Evolutionary conservation across 2,888 invertebrate genomes (phyloP), one percentile per base, ranked within the genome.

Genomic region (Phytoseiulus persimilis): DNA sequence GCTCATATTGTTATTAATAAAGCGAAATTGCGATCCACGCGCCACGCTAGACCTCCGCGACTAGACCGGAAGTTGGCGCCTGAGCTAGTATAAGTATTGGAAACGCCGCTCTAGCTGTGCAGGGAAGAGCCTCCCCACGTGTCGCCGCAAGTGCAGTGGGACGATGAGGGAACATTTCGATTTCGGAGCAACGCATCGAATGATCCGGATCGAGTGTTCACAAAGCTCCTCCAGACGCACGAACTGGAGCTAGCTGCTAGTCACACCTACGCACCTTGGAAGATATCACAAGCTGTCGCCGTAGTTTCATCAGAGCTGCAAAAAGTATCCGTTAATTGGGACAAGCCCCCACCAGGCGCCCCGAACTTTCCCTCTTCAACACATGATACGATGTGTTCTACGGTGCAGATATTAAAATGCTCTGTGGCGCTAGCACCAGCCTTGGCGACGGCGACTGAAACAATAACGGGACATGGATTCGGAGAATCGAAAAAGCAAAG

Each of bases 1-100:
- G n/a, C 39, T 45, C 87, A 33, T 28, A 31, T 87, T n/a, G 31
- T 83, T 87, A 87, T 32, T 87, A 87, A 87, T 87, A 87, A 87
- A 87, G 87, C 32, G 33, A 87, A 32, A 87, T 87, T 87, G 33
- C 87, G n/a, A 87, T 87, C 33, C 87, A 87, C 45, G 87, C 32
- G n/a, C 32, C 28, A 2, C 11, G 11, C 32, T 0, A 31, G 18
- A 84, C 9, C 11, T 23, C 65, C 18, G 18, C 65, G 65, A 65
- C 11, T 65, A 14, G 18, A 65, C 65, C 65, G 65, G 65, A 65
- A 65, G 65, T 65, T 23, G 28, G 65, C 65, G 65, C 28, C n/a
- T n/a, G n/a, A n/a, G n/a, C n/a, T n/a, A n/a, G n/a, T n/a, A n/a
- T n/a, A n/a, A n/a, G n/a, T n/a, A n/a, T n/a, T n/a, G n/a, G n/a